A percentile compares a stretch with the other conserved stretches of the same genome.
Conservation (phyloP, 2,113 vertebrate genomes). For the Pogona vitticeps region DNA sequence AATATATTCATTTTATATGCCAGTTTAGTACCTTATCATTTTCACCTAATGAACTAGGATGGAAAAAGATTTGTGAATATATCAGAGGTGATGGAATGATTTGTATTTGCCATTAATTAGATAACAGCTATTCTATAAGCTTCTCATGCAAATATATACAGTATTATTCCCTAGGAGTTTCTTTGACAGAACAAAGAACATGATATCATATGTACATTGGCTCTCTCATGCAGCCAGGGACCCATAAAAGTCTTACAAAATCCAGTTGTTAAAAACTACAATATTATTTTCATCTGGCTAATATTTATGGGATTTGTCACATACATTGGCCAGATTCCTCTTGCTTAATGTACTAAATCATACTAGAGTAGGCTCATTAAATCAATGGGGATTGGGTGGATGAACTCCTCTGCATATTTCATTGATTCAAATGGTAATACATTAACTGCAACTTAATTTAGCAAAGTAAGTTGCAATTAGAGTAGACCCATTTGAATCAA, state of each 20-base stretch:
- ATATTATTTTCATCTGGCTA: neutral
- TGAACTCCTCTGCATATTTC: no score
- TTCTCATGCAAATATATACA: neutral
- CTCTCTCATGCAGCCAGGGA: neutral
- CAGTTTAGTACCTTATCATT: slow-evolving; percentile 9
- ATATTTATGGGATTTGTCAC: neutral
- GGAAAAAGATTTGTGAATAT: neutral
- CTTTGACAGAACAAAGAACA: neutral
- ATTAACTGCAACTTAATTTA: no score
- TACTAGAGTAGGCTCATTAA: no score
- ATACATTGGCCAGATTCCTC: no score
- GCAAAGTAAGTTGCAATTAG: no score
- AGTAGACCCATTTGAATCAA: no score
- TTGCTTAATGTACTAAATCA: no score
- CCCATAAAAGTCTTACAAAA: neutral
- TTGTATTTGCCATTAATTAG: slow-evolving; percentile 14
- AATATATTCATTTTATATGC: slow-evolving; percentile 22
- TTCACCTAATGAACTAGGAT: neutral
- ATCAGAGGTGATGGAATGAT: neutral
- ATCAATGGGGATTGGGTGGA: no score
- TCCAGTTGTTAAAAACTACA: neutral
- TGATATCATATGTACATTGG: neutral
- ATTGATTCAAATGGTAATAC: no score
- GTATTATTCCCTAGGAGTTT: neutral
- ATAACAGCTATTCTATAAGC: neutral